Conservation (phyloP, 2,797 vertebrate genomes). For the Bovichtus variegatus region DNA sequence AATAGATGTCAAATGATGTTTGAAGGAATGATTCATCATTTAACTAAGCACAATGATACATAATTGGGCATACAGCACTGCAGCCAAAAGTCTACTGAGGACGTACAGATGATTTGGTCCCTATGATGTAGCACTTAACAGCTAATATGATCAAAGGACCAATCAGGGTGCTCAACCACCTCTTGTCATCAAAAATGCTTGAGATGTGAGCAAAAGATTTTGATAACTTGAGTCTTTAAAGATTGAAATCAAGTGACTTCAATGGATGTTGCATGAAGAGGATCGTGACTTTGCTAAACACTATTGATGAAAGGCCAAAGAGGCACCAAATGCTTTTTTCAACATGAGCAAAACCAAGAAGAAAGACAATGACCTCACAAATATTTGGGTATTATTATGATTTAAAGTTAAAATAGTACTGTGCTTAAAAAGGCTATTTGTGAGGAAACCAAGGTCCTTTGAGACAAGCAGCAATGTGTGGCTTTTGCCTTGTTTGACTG, state of each 20-base stretch:
- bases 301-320: slow-evolving; percentile 21
- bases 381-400: neutral
- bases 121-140: slow-evolving; percentile 9
- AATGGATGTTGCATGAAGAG: neutral
- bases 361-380: neutral
- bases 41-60: neutral
- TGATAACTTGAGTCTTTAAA: slow-evolving; percentile 23
- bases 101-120: slow-evolving; percentile 20
- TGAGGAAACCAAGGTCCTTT: neutral
- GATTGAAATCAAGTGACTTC: slow-evolving; percentile 34
- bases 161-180: slow-evolving; percentile 16
- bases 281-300: slow-evolving; percentile 11
- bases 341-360: neutral
- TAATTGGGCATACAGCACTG: neutral
- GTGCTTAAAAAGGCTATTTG: neutral
- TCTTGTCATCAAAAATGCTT: slow-evolving; percentile 33
- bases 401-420: neutral
- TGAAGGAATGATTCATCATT: neutral
- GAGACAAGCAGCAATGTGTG: neutral
- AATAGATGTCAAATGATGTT: neutral
- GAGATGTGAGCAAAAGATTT: slow-evolving; percentile 20
- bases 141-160: slow-evolving; percentile 29
- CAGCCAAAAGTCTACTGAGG: neutral
- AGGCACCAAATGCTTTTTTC: neutral
- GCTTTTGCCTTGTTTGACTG: neutral